A percentile compares a stretch with the other conserved stretches of the same genome.
Conservation (phyloP, 2,113 vertebrate genomes). For the Propithecus coquereli region DNA sequence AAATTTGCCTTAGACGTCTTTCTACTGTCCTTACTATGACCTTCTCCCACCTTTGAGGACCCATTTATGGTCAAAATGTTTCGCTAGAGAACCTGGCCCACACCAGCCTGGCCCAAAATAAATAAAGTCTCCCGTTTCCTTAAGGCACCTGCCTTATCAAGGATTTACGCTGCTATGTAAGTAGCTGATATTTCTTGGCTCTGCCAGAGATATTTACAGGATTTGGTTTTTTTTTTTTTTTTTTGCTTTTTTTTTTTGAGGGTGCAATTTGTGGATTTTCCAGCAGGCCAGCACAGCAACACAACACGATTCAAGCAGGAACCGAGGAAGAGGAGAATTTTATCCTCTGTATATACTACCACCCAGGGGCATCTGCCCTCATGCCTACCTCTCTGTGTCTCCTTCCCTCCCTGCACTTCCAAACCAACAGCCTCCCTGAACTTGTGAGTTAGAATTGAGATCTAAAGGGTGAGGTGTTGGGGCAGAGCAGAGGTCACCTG, state of each 20-base stretch:
- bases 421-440: neutral
- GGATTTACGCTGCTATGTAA: neutral
- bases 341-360: neutral
- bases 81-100: neutral
- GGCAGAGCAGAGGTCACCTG: no score
- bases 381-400: neutral
- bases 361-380: accelerated
- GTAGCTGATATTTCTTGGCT: neutral
- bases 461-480: neutral
- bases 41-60: neutral
- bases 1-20: neutral
- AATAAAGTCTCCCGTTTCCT: neutral
- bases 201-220: no score
- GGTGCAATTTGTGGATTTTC: neutral
- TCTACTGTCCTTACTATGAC: neutral
- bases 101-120: no score
- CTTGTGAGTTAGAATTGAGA: neutral
- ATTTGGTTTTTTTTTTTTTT: neutral
- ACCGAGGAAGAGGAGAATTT: neutral
- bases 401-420: neutral
- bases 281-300: accelerated
- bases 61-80: neutral
- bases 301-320: neutral
- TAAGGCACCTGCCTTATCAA: neutral
- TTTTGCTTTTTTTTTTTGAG: neutral